Evolutionary conservation across 2,888 invertebrate species (phyloP), one percentile per base, ranked within the genome.

Genomic region (Rhorus exstirpatorius): DNA sequence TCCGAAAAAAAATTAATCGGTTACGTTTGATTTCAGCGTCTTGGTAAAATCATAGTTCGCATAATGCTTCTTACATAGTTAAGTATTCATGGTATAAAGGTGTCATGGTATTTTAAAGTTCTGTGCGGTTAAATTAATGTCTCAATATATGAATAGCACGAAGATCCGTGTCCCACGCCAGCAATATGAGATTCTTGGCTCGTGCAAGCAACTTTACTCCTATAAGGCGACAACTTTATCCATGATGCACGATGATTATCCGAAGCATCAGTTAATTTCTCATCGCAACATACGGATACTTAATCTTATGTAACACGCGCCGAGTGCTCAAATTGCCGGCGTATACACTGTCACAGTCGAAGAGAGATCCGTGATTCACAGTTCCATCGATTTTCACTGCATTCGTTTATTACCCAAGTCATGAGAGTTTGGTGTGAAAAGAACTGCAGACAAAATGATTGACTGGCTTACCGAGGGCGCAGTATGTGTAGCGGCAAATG

Each of bases 281-380:
- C 75, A 53, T 41, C 49, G 21, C 63, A 70, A 60, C 14, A 61
- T 46, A 46, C 46, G 46, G 24, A 41, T 17, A n/a, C 81, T 86
- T 87, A 89, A 89, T 89, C 88, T 86, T 84, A 51, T 31, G 31
- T 31, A n/a, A n/a, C 24, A 84, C 83, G 76, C 84, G 85, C 83
- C 85, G 85, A 82, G 74, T 84, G 84, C 87, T 46, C 89, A 89
- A 67, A 89, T 89, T 88, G 88, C 85, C 85, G 83, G 86, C 86
- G 86, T 84, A 84, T 85, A 81, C 17, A 12, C 7, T 44, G 74
- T 87, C 84, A 79, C 75, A 85, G 83, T 0, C n/a, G 14, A 26
- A 44, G 65, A 19, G 19, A 17, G 84, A 86, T 79, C 84, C 85
- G 89, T 90, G 89, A 91, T 91, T 91, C 91, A 90, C 87, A 84